phyloP scores from a whole-genome alignment of 2,888 invertebrate species.

The Galerucella nymphaeae region DNA sequence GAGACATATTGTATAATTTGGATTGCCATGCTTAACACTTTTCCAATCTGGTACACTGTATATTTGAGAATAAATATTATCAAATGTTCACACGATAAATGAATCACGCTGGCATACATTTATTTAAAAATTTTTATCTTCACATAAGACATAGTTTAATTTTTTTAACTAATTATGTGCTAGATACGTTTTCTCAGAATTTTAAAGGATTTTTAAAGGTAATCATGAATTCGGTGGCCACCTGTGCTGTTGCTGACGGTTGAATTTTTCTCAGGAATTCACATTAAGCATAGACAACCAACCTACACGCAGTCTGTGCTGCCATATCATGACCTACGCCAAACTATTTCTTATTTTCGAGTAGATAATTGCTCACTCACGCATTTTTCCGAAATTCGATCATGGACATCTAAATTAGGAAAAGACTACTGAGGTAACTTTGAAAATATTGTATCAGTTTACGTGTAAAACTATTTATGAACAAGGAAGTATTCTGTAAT shows the following conservation, averaged over 20 bases:
- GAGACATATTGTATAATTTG: too few species aligned
- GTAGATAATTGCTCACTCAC: not conserved
- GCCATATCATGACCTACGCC: slow-evolving; percentile 15
- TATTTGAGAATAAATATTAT: too few species aligned
- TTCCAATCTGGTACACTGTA: too few species aligned
- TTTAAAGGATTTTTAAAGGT: not conserved
- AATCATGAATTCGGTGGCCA: not conserved
- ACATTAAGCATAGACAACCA: slow-evolving; percentile 3
- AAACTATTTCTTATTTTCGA: slow-evolving; percentile 12
- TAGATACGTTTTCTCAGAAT: slow-evolving; percentile 4
- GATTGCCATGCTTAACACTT: too few species aligned
- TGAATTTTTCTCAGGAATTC: not conserved
- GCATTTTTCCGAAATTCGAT: not conserved
- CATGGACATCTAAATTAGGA: not conserved
- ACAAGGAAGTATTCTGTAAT: too few species aligned
- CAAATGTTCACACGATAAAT: too few species aligned
- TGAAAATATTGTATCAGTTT: too few species aligned
- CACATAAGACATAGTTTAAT: too few species aligned
- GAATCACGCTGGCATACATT: too few species aligned
- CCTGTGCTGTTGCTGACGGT: slow-evolving; percentile 6
- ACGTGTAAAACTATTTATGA: too few species aligned
- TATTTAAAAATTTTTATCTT: too few species aligned
- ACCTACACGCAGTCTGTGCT: slow-evolving; percentile 9
- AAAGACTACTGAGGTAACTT: too few species aligned
- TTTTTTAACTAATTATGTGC: not conserved